Evolutionary conservation across 2,888 invertebrate genomes (phyloP), one percentile per base, ranked within the genome.

Genomic region (Endotricha flammealis): DNA sequence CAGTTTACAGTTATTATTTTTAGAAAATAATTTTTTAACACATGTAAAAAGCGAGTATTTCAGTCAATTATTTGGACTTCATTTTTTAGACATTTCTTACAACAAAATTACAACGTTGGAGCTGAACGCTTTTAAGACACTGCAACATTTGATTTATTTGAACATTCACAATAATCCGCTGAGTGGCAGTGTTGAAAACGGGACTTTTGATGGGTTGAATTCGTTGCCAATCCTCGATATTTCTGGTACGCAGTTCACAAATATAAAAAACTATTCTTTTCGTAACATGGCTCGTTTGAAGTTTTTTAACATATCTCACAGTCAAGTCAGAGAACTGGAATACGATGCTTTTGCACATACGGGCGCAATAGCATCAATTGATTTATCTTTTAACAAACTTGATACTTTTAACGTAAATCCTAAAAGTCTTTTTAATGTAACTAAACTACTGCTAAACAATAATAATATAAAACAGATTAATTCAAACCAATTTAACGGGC

Each of bases 381-480:
- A 82, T 43, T 47, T 80, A n/a, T 80, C 80, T 0, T 55, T 48
- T 38, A 81, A 81, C 27, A 42, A 53, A 42, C 38, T 80, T 0
- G 53, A 39, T 32, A 32, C 39, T 4, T 77, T 82, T 35, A 23
- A 42, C 1, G 33, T 81, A 1, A 80, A 80, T 37, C 51, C 57
- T n/a, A 64, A 65, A 1, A 60, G 70, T 20, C 43, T 80, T 28
- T 28, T 36, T 3, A 56, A 54, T 9, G 39, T 81, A 3, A 45
- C 45, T 2, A 50, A 35, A 3, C 42, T 81, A 25, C 42, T 64
- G 5, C 41, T 81, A 16, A 64, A 67, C 35, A 66, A 77, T 33
- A 81, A 81, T 52, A 29, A 50, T 12, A 46, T 81, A 1, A 57
- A 51, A 29, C 32, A 11, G 2, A 46, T 81, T 20, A 42, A 55